Evolutionary conservation across 1,140 invertebrate genomes (phyloP).

Genomic region (roundworm (Caenorhabditis elegans)): WBcel235 BX284602.5:13200501-13201000

Average conservation of each 20-base stretch:
- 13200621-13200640: no score
- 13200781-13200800: no score
- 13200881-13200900: not conserved
- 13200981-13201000: conserved; percentile 38
- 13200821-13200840: not conserved
- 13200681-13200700: not conserved
- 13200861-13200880: not conserved
- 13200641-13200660: no score
- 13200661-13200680: not conserved
- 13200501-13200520: no score
- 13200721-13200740: conserved; percentile 20
- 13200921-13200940: not conserved
- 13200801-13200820: not conserved
- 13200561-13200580: no score
- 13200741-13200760: not conserved
- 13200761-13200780: not conserved
- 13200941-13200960: not conserved
- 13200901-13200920: not conserved
- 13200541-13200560: no score
- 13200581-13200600: no score
- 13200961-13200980: conserved; percentile 20
- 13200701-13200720: conserved; percentile 33
- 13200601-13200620: no score
- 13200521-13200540: no score
- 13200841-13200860: not conserved